Conservation (phyloP, 2,797 vertebrate genomes). For the Tachyglossus aculeatus region DNA sequence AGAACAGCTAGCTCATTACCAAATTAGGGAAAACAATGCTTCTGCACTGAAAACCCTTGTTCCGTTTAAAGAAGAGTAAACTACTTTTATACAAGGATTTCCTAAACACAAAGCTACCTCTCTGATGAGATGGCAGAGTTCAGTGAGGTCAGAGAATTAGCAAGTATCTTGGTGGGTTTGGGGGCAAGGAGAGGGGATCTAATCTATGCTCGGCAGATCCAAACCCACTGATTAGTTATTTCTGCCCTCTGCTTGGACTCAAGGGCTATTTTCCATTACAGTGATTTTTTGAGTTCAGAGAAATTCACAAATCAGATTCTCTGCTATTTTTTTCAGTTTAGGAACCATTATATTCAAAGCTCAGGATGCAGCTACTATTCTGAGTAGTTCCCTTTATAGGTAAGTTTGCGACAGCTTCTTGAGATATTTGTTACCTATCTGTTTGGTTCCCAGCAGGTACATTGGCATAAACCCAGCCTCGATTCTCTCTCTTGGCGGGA, state of each 20-base stretch:
- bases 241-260: too few species aligned
- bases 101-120: not conserved
- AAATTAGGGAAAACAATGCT: too few species aligned
- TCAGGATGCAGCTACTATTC: constrained; percentile 54
- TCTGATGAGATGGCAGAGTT: not conserved
- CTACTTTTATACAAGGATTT: not conserved
- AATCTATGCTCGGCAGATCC: too few species aligned
- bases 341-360: constrained; percentile 48
- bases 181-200: too few species aligned
- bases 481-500: constrained; percentile 22
- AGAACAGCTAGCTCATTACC: too few species aligned
- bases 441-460: constrained; percentile 51
- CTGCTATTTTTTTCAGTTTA: constrained; percentile 50
- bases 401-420: constrained; percentile 22
- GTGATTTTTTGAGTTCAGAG: not conserved
- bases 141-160: not conserved
- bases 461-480: constrained; percentile 17
- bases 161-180: too few species aligned
- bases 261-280: too few species aligned
- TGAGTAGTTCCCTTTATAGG: constrained; percentile 46
- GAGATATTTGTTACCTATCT: constrained; percentile 48
- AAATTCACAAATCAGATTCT: constrained; percentile 23
- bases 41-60: not conserved
- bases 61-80: not conserved
- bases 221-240: too few species aligned